A percentile compares a stretch with the other conserved stretches of the same genome.
Conservation (phyloP, 2,797 vertebrate genomes). For the Hippopotamyrus pictus region DNA sequence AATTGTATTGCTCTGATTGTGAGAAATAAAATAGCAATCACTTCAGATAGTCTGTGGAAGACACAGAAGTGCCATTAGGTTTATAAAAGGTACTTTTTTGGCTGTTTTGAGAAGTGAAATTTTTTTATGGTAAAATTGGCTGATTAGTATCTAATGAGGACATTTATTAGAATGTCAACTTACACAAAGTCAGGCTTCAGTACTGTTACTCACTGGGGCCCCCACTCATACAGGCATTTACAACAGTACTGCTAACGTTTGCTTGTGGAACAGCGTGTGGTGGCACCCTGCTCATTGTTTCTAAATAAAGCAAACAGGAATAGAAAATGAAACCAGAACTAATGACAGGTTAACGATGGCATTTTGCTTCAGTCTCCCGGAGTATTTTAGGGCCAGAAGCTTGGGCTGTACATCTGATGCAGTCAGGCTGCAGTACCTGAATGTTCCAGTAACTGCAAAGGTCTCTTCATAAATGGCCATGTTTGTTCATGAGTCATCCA, state of each 20-base stretch:
- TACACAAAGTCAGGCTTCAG: not conserved
- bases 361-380: not conserved
- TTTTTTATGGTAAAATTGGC: not conserved
- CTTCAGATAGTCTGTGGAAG: not conserved
- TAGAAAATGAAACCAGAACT: not conserved
- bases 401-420: not conserved
- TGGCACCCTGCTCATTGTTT: not conserved
- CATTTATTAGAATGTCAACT: not conserved
- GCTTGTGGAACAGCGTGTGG: not conserved
- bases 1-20: not conserved
- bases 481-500: not conserved
- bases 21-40: not conserved
- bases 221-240: not conserved
- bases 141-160: not conserved
- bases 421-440: not conserved
- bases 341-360: not conserved
- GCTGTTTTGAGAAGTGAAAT: not conserved
- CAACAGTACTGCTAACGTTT: not conserved
- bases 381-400: not conserved
- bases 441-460: not conserved
- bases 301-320: not conserved
- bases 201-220: not conserved
- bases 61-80: not conserved
- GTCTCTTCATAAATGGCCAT: conserved; percentile 28
- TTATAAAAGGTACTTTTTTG: not conserved